A percentile compares a stretch with the other conserved stretches of the same genome.
phyloP scores from a whole-genome alignment of 2,888 invertebrate species.

The Caenorhabditis zanzibari region DNA sequence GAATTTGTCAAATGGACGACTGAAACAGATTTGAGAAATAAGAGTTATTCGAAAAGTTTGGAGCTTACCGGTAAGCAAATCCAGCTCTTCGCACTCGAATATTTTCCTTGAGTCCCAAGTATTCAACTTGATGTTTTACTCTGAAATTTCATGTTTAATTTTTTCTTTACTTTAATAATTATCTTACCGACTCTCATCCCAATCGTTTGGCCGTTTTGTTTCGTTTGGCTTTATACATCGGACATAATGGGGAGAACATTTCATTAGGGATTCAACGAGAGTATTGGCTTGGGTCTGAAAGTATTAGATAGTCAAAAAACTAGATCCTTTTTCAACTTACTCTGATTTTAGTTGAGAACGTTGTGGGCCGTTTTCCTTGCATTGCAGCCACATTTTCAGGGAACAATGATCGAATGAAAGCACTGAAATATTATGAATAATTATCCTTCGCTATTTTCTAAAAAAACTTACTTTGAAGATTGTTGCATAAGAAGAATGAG shows the following conservation, averaged over 20 bases:
- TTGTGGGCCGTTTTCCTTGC: constrained; percentile 86
- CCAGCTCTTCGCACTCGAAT: constrained; percentile 88
- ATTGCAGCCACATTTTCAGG: constrained; percentile 85
- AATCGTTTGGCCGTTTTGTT: constrained; percentile 87
- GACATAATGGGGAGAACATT: constrained; percentile 88
- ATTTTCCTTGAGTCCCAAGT: constrained; percentile 88
- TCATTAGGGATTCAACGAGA: constrained; percentile 87
- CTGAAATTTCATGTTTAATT: constrained; percentile 82
- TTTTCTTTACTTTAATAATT: neutral
- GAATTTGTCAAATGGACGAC: constrained; percentile 82
- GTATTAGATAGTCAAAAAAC: constrained; percentile 9
- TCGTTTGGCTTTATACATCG: constrained; percentile 89
- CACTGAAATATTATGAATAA: constrained; percentile 84
- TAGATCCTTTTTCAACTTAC: constrained; percentile 75
- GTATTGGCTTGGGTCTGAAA: constrained; percentile 87
- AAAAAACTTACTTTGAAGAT: constrained; percentile 86
- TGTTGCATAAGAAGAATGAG: constrained; percentile 88
- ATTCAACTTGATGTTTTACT: constrained; percentile 88
- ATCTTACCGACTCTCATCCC: constrained; percentile 86
- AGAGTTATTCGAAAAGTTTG: neutral
- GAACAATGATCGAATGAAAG: constrained; percentile 87
- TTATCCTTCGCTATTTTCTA: no score
- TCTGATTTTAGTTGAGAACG: constrained; percentile 88
- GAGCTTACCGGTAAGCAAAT: constrained; percentile 87
- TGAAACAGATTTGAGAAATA: constrained; percentile 6